These are phyloP conservation scores for Machimus rusticus DNA, from an alignment of 2,888 invertebrate species.

Conservation along the genomic window DNA sequence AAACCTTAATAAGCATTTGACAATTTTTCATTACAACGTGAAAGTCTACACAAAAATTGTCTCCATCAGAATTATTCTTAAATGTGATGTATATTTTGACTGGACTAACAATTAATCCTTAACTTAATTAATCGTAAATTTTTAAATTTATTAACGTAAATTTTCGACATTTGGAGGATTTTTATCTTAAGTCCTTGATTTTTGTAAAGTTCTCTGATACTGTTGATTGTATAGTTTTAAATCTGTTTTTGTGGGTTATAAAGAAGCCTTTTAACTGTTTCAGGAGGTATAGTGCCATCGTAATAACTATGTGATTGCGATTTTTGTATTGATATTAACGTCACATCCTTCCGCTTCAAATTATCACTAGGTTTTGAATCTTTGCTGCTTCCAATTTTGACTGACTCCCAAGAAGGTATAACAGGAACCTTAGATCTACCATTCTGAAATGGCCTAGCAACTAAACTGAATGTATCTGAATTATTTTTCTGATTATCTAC, in stretches of 20 bases:
- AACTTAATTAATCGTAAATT: background rate
- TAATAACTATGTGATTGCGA: conserved; percentile 62
- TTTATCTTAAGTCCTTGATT: background rate
- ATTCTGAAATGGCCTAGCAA: background rate
- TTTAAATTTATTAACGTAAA: background rate
- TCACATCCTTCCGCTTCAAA: conserved; percentile 46
- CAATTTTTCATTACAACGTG: no score
- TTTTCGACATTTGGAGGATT: background rate
- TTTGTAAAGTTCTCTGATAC: background rate
- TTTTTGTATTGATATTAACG: conserved; percentile 58
- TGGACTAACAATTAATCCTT: background rate
- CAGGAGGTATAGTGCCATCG: conserved; percentile 57
- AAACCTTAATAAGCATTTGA: no score
- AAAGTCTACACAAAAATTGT: no score
- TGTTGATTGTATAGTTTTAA: background rate
- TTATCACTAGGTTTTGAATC: background rate
- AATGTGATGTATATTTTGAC: no score
- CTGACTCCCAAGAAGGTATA: background rate
- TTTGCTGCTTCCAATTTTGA: background rate
- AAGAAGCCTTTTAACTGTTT: background rate
- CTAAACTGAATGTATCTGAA: no score
- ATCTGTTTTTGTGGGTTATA: background rate
- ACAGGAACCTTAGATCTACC: background rate
- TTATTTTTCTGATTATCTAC: conserved; percentile 45
- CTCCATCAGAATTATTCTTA: no score